Evolutionary conservation across 1,140 invertebrate species (phyloP).

Genomic region (Drosophila nigrodunni): DNA sequence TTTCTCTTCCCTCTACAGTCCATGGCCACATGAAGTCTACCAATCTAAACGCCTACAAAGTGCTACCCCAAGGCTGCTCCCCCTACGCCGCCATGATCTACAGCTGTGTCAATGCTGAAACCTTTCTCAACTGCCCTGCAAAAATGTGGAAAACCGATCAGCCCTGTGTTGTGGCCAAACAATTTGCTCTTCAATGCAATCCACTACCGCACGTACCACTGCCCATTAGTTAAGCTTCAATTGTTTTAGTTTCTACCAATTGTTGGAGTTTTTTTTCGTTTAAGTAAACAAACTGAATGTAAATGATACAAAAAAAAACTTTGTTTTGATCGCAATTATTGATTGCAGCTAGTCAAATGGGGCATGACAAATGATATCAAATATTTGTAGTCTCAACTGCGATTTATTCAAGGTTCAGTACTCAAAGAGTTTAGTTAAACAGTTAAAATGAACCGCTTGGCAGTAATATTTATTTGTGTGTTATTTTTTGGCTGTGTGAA

Average conservation of each 20-base stretch:
- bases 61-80: slow-evolving; percentile 70
- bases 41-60: slow-evolving; percentile 55
- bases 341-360: slow-evolving; percentile 42
- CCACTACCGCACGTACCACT: slow-evolving; percentile 77
- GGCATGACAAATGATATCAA: slow-evolving; percentile 32
- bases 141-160: slow-evolving; percentile 74
- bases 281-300: slow-evolving; percentile 24
- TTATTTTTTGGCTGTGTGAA: background rate
- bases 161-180: slow-evolving; percentile 68
- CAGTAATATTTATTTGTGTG: slow-evolving; percentile 13
- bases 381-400: background rate
- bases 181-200: slow-evolving; percentile 75
- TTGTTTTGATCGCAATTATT: no score
- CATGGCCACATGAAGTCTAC: slow-evolving; percentile 55
- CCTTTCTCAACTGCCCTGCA: slow-evolving; percentile 73
- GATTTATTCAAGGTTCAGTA: slow-evolving; percentile 55
- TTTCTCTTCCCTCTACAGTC: slow-evolving; percentile 27
- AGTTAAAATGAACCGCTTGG: slow-evolving; percentile 37
- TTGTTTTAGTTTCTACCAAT: slow-evolving; percentile 1
- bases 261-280: background rate
- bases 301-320: no score
- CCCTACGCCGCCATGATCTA: slow-evolving; percentile 79
- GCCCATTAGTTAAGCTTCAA: slow-evolving; percentile 55
- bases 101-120: slow-evolving; percentile 80
- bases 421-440: slow-evolving; percentile 9